Evolutionary conservation across 1,140 invertebrate genomes (phyloP), one percentile per base, ranked within the genome.

Genomic region (Zaprionus camerounensis): DNA sequence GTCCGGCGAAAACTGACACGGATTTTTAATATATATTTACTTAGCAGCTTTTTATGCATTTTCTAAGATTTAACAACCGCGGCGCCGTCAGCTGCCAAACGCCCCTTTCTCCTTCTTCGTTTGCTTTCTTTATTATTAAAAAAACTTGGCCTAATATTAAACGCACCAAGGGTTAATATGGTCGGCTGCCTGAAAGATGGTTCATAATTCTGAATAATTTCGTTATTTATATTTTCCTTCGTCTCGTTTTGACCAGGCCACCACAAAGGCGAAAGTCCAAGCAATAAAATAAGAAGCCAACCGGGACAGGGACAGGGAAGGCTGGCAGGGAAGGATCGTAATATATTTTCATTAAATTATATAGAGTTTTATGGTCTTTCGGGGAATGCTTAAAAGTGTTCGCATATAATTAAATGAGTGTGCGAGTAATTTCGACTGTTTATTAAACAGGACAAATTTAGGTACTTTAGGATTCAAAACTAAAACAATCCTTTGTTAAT

Each of bases 171-270:
- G 84, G 84, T 81, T 90, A 87, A 88, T 56, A 58, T 41, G 34
- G 31, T 26, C 24, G 28, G 17, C 28, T 20, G 24, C 12, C 41
- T 58, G 28, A 70, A 69, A 70, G 59, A 78, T 72, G 72, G 55
- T 65, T 80, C 85, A 87, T 87, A 87, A 88, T 87, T 87, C 80
- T 88, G 85, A 78, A 88, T 87, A 87, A 87, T 87, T 88, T 81
- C 74, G 59, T 87, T 87, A 83, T 87, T 86, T 86, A 77, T 86
- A 85, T 82, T 73, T 81, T 38, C 28, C 22, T 41, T 26, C 41
- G 5, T 34, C 44, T 59, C 13, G 24, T 20, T 24, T 65, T 76
- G 72, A 55, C 38, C 71, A 36, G 49, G 41, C n/a, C 41, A 11
- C 84, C 71, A 79, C 75, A 87, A 87, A 71, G 81, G 62, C 34